phyloP scores from a whole-genome alignment of 2,888 invertebrate genomes.

The Troides oblongomaculatus region DNA sequence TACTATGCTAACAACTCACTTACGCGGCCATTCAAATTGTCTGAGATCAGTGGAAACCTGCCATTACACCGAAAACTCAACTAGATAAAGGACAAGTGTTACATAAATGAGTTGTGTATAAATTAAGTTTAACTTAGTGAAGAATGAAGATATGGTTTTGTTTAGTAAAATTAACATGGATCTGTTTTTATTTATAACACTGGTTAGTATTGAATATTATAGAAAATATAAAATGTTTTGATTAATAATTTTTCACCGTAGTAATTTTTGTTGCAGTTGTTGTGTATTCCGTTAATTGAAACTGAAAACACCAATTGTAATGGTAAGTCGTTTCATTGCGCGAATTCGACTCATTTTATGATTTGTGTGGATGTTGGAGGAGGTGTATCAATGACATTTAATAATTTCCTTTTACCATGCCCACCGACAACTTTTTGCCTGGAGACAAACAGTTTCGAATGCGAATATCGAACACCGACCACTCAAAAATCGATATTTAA shows the following conservation, averaged over 20 bases:
- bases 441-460: constrained; percentile 59
- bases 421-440: constrained; percentile 60
- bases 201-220: constrained; percentile 45
- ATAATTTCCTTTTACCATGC: constrained; percentile 62
- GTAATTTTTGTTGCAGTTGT: constrained; percentile 49
- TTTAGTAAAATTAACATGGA: constrained; percentile 47
- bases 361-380: constrained; percentile 73
- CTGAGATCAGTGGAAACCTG: constrained; percentile 42
- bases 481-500: constrained; percentile 35
- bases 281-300: constrained; percentile 45
- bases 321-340: constrained; percentile 71
- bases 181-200: constrained; percentile 46
- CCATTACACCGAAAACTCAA: constrained; percentile 57
- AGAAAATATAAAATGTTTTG: neutral
- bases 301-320: constrained; percentile 62
- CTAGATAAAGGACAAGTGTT: constrained; percentile 56
- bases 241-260: neutral
- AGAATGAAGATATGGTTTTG: constrained; percentile 58
- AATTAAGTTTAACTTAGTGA: constrained; percentile 42
- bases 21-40: constrained; percentile 56
- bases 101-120: constrained; percentile 29
- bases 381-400: constrained; percentile 63
- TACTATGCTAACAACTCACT: constrained; percentile 57
- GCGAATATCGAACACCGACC: constrained; percentile 52
- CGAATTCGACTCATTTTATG: constrained; percentile 71